Base-by-base conservation (phyloP, 2,113 vertebrate genomes). In the Cyprinus carpio region DNA sequence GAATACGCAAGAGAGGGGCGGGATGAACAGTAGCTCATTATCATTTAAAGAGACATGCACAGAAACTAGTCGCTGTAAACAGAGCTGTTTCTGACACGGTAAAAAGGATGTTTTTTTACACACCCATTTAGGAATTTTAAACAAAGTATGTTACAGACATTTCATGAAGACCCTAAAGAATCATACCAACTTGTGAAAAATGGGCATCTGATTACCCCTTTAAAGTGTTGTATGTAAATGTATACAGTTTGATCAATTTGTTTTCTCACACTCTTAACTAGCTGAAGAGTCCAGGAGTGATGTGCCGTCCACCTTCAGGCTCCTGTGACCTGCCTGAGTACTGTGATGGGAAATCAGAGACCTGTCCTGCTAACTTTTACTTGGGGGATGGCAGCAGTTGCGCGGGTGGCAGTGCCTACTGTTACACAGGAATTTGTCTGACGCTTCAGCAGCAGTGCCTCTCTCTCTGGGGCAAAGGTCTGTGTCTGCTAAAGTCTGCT, bases 361-460 rank as follows among this genome's bases (percentile, higher is more conserved):
- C 95, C 49, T 99, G 98, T 83, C 98, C 98, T 12, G 93, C 95
- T 84, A 98, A 99, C 90, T 97, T 97, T 67, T 99, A 98, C 90
- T 91, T 97, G 86, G 92, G 97, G 12, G 96, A 99, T 0, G 98
- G 98, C 3, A 93, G 94, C 3, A 86, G 93, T 1, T 99, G 98
- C 0, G 94, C 94, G 0, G 87, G 87, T 0, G 96, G 96, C 25
- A 90, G 65, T 79, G 98, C 97, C 3, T 99, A 97, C 90, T 99
- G 98, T 91, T 99, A 99, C 95, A 99, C 96, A 0, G 98, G 98
- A 93, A 99, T 99, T 96, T 99, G 98, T 87, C 95, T 99, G 86
- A 99, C 95, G 0, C 95, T 98, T 77, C 90, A 96, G 90, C 96
- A 96, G 87, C 98, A 99, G 94, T 99, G 98, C 67, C 89, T 90